phyloP scores from a whole-genome alignment of 1,140 invertebrate genomes.

The Archivesica marissinica region DNA sequence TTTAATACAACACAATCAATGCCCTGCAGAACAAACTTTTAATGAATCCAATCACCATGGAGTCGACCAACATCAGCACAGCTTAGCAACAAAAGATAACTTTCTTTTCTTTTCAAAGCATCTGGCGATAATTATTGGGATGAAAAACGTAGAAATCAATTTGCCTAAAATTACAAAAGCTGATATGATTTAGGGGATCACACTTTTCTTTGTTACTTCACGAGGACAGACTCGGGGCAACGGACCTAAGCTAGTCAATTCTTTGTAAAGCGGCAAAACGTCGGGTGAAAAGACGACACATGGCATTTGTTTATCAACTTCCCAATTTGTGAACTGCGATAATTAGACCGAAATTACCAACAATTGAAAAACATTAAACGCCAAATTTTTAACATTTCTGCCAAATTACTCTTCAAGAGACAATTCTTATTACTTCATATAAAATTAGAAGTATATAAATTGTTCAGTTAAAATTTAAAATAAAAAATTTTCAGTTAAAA shows the following conservation, averaged over 20 bases:
- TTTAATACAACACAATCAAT: neutral
- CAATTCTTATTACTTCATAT: too few relatives aligned
- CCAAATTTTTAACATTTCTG: neutral
- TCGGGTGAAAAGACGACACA: neutral
- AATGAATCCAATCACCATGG: slow-evolving; percentile 1
- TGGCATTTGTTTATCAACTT: neutral
- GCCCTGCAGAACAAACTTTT: neutral
- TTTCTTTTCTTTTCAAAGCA: slow-evolving; percentile 7
- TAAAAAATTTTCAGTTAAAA: too few relatives aligned
- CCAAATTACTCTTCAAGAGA: neutral
- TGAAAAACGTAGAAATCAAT: neutral
- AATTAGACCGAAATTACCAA: neutral
- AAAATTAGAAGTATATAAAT: too few relatives aligned
- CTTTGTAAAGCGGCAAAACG: neutral
- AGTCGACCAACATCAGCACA: neutral
- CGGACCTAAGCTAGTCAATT: neutral
- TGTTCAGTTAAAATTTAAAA: too few relatives aligned
- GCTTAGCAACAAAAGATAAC: neutral
- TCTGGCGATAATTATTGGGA: slow-evolving; percentile 2
- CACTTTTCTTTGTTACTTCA: neutral
- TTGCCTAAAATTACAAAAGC: neutral
- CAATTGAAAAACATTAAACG: neutral
- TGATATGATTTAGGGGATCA: slow-evolving; percentile 18
- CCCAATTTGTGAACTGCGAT: neutral
- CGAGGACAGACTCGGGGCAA: neutral